These are phyloP conservation scores for Halcyon smyrnensis DNA, from an alignment of 2,797 vertebrate species.

Conservation along the genomic window DNA sequence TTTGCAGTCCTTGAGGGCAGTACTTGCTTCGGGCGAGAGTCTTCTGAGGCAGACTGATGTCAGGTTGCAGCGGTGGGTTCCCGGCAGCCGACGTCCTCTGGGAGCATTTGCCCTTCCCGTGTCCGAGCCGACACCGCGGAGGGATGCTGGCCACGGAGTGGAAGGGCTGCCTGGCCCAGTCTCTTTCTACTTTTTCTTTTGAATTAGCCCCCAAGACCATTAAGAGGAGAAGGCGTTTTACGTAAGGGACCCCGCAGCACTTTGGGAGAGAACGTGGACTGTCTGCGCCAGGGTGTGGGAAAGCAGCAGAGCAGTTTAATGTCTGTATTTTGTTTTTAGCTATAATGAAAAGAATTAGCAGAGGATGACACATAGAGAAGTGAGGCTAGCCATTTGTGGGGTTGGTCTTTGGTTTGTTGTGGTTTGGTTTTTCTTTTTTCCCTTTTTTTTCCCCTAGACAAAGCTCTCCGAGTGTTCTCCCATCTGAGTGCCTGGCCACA, in stretches of 20 bases:
- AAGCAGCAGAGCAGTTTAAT: background rate
- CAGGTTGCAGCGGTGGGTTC: background rate
- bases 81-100: background rate
- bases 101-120: slow-evolving; percentile 6
- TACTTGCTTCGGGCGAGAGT: background rate
- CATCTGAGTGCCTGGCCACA: background rate
- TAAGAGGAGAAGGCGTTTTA: background rate
- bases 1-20: background rate
- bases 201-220: background rate
- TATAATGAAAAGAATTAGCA: background rate
- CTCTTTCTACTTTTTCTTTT: background rate
- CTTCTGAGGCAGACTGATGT: background rate
- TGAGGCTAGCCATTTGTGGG: background rate
- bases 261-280: background rate
- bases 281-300: background rate
- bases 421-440: background rate
- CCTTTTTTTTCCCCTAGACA: background rate
- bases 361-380: background rate
- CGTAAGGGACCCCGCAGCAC: background rate
- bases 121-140: background rate
- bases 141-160: background rate
- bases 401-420: too few species aligned
- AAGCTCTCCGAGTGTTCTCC: background rate
- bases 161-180: background rate
- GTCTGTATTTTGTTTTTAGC: background rate